Evolutionary conservation across 2,113 vertebrate species (phyloP), one percentile per base, ranked within the genome.

Genomic region (Indicator maculatus): DNA sequence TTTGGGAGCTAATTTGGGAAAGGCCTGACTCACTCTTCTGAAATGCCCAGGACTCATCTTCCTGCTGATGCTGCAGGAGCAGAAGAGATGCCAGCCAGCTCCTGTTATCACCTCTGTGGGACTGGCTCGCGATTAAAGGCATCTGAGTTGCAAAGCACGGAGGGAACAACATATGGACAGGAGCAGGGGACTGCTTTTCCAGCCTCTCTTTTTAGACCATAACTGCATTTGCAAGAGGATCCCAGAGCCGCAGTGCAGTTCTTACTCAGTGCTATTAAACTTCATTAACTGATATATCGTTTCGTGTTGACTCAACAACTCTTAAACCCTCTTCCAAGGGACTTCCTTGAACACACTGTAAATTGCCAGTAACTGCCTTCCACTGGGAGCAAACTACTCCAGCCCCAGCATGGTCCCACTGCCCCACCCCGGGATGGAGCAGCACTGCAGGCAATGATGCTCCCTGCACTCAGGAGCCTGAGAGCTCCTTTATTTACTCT

Each of bases 211-310:
- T 95, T 69, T 15, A 90, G 88, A 31, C 83, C 8, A 0, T 90
- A 95, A 93, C 88, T 59, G 88, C 94, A 67, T 94, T 93, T 93
- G 86, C 90, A 86, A 94, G 90, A 93, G 88, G 76, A 95, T 95
- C 95, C 94, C 96, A 95, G 94, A 95, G 93, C 88, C 19, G 44
- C 95, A 97, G 93, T 94, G 94, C 95, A 93, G 93, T 95, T 95
- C 96, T 95, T 96, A 96, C 13, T 70, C 91, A 55, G 83, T 90
- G 91, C 93, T 95, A 95, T 95, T 97, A 95, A 95, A 95, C 90
- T 95, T 96, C 95, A 96, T 97, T 96, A 97, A 93, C 94, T 93
- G 94, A 95, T 95, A 95, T 86, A 96, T 95, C 52, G 65, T 97
- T 95, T 91, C 73, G 9, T 84, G 88, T 95, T 95, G 96, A 90